Percentiles rank a stretch among this genome's conserved stretches.
Conservation (phyloP, 2,888 invertebrate genomes). For the Xanthostigma xanthostigma region DNA sequence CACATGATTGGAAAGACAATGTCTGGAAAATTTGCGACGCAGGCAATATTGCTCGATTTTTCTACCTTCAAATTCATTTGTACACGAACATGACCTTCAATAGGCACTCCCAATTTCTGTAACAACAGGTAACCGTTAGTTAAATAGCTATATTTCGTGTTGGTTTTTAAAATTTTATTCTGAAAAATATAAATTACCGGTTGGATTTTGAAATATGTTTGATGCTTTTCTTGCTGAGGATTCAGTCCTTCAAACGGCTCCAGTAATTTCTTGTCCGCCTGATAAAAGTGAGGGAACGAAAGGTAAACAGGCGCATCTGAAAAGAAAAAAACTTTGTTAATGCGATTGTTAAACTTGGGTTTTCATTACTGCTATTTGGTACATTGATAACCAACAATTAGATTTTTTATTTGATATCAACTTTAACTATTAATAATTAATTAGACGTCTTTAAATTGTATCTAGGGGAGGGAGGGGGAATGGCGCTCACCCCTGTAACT, state of each 20-base stretch:
- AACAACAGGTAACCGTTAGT: slow-evolving; percentile 14
- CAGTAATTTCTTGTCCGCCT: slow-evolving; percentile 54
- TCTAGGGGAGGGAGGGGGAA: too few relatives aligned
- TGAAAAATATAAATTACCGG: slow-evolving; percentile 43
- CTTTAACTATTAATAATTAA: too few relatives aligned
- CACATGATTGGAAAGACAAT: slow-evolving; percentile 79
- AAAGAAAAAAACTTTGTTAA: slow-evolving; percentile 15
- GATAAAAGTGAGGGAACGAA: slow-evolving; percentile 81
- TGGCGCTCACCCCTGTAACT: too few relatives aligned
- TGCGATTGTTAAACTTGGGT: not conserved
- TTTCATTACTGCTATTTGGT: not conserved
- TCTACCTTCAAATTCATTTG: slow-evolving; percentile 72
- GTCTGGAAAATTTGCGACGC: slow-evolving; percentile 61
- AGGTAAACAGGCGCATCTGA: slow-evolving; percentile 75
- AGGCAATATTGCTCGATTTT: slow-evolving; percentile 50
- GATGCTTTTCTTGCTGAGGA: slow-evolving; percentile 52
- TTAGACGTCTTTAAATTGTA: too few relatives aligned
- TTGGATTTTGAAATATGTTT: slow-evolving; percentile 71
- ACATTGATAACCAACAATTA: not conserved
- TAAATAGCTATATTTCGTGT: not conserved
- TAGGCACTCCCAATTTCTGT: slow-evolving; percentile 71
- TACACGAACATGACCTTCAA: slow-evolving; percentile 67
- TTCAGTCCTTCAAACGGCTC: slow-evolving; percentile 55
- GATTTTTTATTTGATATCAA: not conserved
- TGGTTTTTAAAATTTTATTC: not conserved